phyloP scores from a whole-genome alignment of 2,888 invertebrate species.

The Lasioglossum malachurum region DNA sequence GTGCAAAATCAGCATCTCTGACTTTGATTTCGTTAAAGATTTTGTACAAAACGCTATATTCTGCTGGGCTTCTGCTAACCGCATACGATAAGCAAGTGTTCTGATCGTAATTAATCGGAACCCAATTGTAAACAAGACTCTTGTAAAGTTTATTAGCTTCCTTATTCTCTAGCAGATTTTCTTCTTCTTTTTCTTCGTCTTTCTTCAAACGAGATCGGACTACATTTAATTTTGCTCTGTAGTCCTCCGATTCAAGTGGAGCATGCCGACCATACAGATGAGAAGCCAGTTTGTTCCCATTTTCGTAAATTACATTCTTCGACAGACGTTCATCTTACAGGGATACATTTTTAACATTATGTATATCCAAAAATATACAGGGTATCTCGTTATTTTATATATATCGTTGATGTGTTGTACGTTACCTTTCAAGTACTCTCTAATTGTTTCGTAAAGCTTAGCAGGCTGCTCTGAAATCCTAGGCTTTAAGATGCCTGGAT shows the following conservation, averaged over 20 bases:
- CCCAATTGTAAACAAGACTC: constrained; percentile 90
- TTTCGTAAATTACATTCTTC: constrained; percentile 86
- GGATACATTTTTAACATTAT: background rate
- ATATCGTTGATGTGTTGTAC: background rate
- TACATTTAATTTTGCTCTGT: constrained; percentile 84
- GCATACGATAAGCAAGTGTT: constrained; percentile 90
- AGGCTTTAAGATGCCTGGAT: constrained; percentile 89
- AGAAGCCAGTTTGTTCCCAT: constrained; percentile 86
- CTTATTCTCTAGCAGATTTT: background rate
- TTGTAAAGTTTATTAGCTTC: constrained; percentile 83
- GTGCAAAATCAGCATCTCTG: constrained; percentile 89
- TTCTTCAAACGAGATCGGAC: constrained; percentile 54
- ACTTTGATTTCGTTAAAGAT: constrained; percentile 91
- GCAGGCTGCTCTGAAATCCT: constrained; percentile 87
- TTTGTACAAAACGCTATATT: constrained; percentile 90
- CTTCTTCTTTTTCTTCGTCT: background rate
- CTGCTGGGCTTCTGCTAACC: constrained; percentile 89
- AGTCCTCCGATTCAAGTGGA: constrained; percentile 88
- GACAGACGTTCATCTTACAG: constrained; percentile 61
- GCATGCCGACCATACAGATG: constrained; percentile 88
- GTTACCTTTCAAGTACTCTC: constrained; percentile 86
- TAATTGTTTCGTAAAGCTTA: constrained; percentile 86
- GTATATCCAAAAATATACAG: background rate
- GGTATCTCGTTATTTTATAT: background rate
- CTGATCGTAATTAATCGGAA: constrained; percentile 89